Conservation (phyloP, 2,888 invertebrate species). For the Melanostoma scalare region DNA sequence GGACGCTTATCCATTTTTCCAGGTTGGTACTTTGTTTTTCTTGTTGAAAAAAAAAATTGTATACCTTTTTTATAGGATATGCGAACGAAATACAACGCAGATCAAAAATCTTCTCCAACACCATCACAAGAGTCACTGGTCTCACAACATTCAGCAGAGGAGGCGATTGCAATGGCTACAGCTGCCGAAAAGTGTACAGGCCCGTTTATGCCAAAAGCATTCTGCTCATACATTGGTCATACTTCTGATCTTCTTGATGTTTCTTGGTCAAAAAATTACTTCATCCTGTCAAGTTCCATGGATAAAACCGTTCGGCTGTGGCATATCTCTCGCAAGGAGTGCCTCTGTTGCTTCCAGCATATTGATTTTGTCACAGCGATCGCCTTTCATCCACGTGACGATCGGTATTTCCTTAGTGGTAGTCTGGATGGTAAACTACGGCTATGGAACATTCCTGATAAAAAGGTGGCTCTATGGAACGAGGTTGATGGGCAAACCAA, state of each 20-base stretch:
- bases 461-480: constrained; percentile 99
- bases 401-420: constrained; percentile 96
- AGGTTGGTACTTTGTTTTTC: constrained; percentile 82
- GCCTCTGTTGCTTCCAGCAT: constrained; percentile 99
- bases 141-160: constrained; percentile 88
- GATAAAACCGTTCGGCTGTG: constrained; percentile 98
- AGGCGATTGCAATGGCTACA: constrained; percentile 83
- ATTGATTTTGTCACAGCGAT: constrained; percentile 99
- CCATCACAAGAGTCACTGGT: constrained; percentile 96
- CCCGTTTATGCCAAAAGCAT: constrained; percentile 94
- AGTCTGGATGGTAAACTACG: constrained; percentile 98
- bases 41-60: neutral
- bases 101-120: constrained; percentile 93
- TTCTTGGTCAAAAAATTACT: constrained; percentile 99
- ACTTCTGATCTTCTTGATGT: constrained; percentile 98
- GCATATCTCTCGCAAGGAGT: constrained; percentile 98
- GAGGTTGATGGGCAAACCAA: constrained; percentile 97
- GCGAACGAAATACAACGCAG: constrained; percentile 96
- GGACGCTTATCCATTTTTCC: constrained; percentile 95
- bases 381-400: constrained; percentile 97
- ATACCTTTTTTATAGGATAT: constrained; percentile 86
- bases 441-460: constrained; percentile 99
- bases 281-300: constrained; percentile 98
- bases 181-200: constrained; percentile 85
- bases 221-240: constrained; percentile 96